Percentiles rank a stretch among this genome's conserved stretches.
Evolutionary conservation across 2,797 vertebrate genomes (phyloP).

Genomic region (Hylomyscus alleni): DNA sequence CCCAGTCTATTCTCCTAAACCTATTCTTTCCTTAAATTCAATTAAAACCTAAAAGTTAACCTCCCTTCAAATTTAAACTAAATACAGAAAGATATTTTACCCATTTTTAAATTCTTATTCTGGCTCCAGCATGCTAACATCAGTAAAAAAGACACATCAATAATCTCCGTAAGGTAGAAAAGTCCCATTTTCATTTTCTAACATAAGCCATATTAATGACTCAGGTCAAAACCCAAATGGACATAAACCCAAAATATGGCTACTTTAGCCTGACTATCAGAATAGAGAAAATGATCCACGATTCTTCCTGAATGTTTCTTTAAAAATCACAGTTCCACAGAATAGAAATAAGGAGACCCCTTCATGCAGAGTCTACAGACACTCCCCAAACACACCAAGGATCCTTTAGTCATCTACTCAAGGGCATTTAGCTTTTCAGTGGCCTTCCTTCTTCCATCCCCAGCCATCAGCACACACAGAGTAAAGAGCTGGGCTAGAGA

Average conservation of each 20-base stretch:
- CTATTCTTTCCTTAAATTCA: constrained; percentile 16
- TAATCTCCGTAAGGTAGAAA: constrained; percentile 32
- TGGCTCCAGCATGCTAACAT: constrained; percentile 11
- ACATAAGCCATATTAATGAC: not conserved
- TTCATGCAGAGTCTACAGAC: constrained; percentile 9
- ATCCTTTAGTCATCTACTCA: not conserved
- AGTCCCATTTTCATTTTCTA: not conserved
- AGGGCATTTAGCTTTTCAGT: not conserved
- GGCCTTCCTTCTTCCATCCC: not conserved
- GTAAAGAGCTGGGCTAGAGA: not conserved
- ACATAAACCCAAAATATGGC: not conserved
- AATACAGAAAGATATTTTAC: constrained; percentile 55
- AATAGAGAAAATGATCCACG: constrained; percentile 15
- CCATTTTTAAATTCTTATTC: constrained; percentile 46
- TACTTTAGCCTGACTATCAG: constrained; percentile 32
- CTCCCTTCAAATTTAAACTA: constrained; percentile 59
- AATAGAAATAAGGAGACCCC: constrained; percentile 47
- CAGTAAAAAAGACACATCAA: not conserved
- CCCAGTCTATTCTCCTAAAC: constrained; percentile 42
- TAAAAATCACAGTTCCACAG: constrained; percentile 25
- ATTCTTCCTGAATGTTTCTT: constrained; percentile 40
- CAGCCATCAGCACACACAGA: not conserved
- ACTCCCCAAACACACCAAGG: not conserved
- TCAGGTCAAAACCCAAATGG: constrained; percentile 28
- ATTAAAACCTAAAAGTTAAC: constrained; percentile 50